A percentile compares a stretch with the other conserved stretches of the same genome.
Conservation (phyloP, 2,113 vertebrate species). For the Platichthys stellatus region DNA sequence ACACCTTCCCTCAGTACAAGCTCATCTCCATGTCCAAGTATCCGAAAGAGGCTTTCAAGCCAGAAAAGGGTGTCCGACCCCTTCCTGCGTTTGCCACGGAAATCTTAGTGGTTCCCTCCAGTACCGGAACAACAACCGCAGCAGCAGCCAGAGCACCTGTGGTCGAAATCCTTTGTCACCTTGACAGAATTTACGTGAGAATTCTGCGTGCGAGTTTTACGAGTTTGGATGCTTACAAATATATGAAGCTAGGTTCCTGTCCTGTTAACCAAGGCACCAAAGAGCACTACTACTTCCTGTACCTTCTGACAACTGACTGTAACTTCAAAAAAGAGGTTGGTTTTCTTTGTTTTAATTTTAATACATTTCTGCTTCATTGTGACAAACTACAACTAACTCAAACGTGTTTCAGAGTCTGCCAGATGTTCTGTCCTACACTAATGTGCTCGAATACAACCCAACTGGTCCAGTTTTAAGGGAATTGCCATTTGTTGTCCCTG, state of each 20-base stretch:
- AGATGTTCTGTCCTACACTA: constrained; percentile 40
- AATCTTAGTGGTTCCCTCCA: constrained; percentile 23
- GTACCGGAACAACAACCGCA: too few relatives aligned
- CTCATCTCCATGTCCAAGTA: constrained; percentile 18
- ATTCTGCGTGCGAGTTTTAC: constrained; percentile 55
- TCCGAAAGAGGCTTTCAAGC: constrained; percentile 45
- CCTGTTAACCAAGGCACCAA: constrained; percentile 47
- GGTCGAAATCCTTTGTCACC: constrained; percentile 66
- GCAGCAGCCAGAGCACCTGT: accelerated
- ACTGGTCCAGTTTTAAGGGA: constrained; percentile 60
- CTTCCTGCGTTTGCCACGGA: constrained; percentile 26
- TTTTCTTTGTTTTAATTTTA: not conserved
- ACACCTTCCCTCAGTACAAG: constrained; percentile 42
- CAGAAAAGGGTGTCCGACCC: constrained; percentile 43
- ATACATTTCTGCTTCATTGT: not conserved
- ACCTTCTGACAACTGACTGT: constrained; percentile 61
- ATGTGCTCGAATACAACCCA: constrained; percentile 51
- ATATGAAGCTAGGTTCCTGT: constrained; percentile 70
- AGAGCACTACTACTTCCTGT: constrained; percentile 62
- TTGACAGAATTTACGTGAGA: constrained; percentile 74
- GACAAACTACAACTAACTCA: not conserved
- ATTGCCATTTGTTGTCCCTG: constrained; percentile 51
- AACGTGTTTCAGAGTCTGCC: constrained; percentile 50
- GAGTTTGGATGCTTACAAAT: constrained; percentile 8
- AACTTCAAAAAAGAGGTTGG: constrained; percentile 60